Base-by-base conservation (phyloP, 2,113 vertebrate genomes). In the Ameiurus melas region DNA sequence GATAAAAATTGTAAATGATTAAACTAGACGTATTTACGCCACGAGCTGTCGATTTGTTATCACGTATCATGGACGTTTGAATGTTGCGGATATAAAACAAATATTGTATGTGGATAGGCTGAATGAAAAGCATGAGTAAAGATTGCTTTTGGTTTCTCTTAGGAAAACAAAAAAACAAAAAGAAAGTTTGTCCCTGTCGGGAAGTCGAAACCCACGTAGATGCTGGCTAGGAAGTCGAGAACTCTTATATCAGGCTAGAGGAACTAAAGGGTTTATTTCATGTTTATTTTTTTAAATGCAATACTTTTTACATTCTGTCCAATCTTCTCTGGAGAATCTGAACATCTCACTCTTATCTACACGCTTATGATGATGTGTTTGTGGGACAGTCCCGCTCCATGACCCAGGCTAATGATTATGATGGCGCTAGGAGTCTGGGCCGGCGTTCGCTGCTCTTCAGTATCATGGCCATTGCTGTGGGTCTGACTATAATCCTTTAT, bases 371-470 rank as follows among this genome's bases (percentile, higher is more conserved):
- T 14, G 36, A 75, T 83, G 86, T 88, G 30, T 84, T 20, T 88
- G 57, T 85, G 73, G 33, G 58, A 80, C 93, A 97, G 97, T 96
- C 97, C 0, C 94, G 96, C 90, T 96, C 96, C 86, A 97, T 96
- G 0, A 90, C 93, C 68, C 96, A 96, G 85, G 95, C 96, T 84
- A 96, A 96, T 39, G 96, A 97, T 87, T 7, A 91, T 87, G 97
- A 97, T 0, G 97, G 96, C 0, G 97, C 96, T 30, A 94, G 94
- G 90, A 93, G 96, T 85, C 95, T 97, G 2, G 97, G 97, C 9
- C 96, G 93, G 78, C 93, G 97, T 91, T 96, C 97, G 81, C 93
- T 96, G 85, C 93, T 96, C 89, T 95, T 97, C 87, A 97, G 96
- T 92, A 90, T 97, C 47, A 93, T 95, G 86, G 95, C 96, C 94